Conservation (phyloP, 2,113 vertebrate genomes). For the Lanius collurio region DNA sequence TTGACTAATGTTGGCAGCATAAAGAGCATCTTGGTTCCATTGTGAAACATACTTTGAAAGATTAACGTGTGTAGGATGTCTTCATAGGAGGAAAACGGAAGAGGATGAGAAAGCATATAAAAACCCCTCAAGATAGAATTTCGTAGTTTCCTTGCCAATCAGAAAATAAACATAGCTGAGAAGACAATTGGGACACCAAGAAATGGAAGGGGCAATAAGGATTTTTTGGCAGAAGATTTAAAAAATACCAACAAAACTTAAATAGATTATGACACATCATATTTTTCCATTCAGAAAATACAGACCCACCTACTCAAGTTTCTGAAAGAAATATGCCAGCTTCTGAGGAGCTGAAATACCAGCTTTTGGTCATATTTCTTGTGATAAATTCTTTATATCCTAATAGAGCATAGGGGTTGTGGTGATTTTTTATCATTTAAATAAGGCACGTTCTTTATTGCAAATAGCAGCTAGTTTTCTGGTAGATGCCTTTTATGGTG, state of each 20-base stretch:
- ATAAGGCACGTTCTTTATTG: neutral
- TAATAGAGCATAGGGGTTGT: neutral
- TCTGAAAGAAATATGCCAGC: neutral
- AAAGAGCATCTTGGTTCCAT: neutral
- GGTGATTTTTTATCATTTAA: neutral
- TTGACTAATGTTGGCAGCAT: neutral
- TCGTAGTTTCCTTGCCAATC: slow-evolving; percentile 1
- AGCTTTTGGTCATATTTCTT: neutral
- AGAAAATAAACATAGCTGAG: slow-evolving; percentile 27
- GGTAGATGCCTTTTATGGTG: slow-evolving; percentile 37
- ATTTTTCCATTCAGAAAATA: slow-evolving; percentile 40
- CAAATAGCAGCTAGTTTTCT: slow-evolving; percentile 10
- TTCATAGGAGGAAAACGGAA: neutral
- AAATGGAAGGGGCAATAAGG: slow-evolving; percentile 16
- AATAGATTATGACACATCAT: slow-evolving; percentile 16
- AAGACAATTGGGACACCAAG: slow-evolving; percentile 3
- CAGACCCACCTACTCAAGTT: slow-evolving; percentile 25
- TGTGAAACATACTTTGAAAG: neutral
- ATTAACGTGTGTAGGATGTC: neutral
- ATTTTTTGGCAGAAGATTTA: slow-evolving; percentile 13
- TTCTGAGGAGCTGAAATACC: neutral
- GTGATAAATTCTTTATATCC: neutral
- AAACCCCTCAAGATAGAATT: neutral
- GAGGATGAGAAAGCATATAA: neutral
- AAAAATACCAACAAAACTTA: slow-evolving; percentile 24